These are phyloP conservation scores for Bimastos eiseni DNA, from an alignment of 2,888 invertebrate species.

Conservation along the genomic window DNA sequence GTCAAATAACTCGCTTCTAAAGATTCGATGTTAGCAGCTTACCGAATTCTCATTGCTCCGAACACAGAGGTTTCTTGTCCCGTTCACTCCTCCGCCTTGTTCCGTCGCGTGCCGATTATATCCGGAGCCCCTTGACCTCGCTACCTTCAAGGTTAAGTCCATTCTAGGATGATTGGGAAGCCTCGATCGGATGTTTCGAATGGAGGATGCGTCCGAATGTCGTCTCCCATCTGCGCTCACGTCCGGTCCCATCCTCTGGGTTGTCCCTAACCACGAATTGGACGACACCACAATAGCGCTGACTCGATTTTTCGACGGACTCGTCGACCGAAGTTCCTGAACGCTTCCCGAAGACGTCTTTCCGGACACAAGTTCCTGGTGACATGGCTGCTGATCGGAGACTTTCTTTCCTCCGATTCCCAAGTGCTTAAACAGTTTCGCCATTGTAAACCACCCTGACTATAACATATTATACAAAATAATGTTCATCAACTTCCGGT, in stretches of 20 bases:
- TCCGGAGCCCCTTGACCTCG: neutral
- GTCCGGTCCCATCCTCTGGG: neutral
- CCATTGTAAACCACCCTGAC: neutral
- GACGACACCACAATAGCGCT: neutral
- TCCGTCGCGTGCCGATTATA: neutral
- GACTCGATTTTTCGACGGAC: constrained; percentile 8
- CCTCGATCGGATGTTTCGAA: neutral
- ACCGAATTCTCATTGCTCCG: neutral
- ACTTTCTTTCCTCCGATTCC: constrained; percentile 5
- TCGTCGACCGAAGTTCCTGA: neutral
- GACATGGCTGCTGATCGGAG: neutral
- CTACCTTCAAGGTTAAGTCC: neutral
- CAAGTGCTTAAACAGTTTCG: neutral
- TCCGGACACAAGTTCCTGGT: neutral
- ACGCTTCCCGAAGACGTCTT: neutral
- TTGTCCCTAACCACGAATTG: neutral
- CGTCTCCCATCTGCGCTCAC: neutral
- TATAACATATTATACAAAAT: neutral
- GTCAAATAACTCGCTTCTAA: neutral
- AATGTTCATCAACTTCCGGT: neutral
- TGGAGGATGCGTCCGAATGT: neutral
- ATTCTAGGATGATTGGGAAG: neutral
- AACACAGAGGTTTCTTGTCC: neutral
- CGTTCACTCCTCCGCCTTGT: neutral
- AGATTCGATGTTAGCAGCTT: neutral